Evolutionary conservation across 2,888 invertebrate genomes (phyloP).

Genomic region (Holacanthella duospinosa): DNA sequence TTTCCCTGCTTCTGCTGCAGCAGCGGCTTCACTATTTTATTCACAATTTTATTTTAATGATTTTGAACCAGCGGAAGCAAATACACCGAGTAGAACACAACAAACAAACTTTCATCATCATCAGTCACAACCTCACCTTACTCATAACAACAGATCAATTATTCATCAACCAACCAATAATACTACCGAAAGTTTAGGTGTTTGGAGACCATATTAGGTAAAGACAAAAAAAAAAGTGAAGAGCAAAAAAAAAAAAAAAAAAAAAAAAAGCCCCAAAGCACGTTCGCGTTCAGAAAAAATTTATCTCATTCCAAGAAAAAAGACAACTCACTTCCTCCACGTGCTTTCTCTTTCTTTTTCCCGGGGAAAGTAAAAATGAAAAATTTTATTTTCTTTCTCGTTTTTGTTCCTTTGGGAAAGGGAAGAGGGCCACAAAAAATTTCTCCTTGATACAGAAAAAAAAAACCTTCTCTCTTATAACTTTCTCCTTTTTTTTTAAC

Average conservation of each 20-base stretch:
- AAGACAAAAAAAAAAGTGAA: too few species aligned
- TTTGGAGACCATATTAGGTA: slow-evolving; percentile 33
- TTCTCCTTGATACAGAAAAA: too few species aligned
- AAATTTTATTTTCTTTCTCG: slow-evolving; percentile 7
- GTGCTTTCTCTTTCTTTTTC: slow-evolving; percentile 9
- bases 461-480: too few species aligned
- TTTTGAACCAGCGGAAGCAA: slow-evolving; percentile 15
- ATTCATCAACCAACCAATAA: too few species aligned
- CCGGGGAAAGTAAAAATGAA: slow-evolving; percentile 11
- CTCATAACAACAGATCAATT: slow-evolving; percentile 41
- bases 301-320: too few species aligned
- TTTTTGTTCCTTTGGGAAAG: slow-evolving; percentile 1
- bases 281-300: too few species aligned
- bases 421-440: not conserved
- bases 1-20: slow-evolving; percentile 33
- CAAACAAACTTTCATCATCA: slow-evolving; percentile 2
- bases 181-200: slow-evolving; percentile 27
- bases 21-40: slow-evolving; percentile 35
- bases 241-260: too few species aligned
- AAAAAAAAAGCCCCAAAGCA: too few species aligned
- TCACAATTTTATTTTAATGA: slow-evolving; percentile 37
- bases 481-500: too few species aligned
- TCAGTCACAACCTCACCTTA: slow-evolving; percentile 36
- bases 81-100: not conserved
- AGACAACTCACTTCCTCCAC: slow-evolving; percentile 2